phyloP scores from a whole-genome alignment of 2,888 invertebrate genomes.

The Drosophila macrospina region DNA sequence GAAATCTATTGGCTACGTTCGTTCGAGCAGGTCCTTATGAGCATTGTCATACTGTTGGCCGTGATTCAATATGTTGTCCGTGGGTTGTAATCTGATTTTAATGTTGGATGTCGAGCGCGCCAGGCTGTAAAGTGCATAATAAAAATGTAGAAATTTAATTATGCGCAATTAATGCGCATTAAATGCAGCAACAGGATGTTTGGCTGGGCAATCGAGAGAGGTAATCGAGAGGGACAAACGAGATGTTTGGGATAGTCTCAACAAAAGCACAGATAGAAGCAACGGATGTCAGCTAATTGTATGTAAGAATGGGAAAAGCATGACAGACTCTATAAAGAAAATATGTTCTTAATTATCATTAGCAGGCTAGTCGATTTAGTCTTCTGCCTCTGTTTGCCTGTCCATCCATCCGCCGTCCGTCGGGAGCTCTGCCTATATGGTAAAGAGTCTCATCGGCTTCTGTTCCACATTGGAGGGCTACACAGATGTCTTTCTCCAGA shows the following conservation, averaged over 20 bases:
- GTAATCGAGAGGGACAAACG: not conserved
- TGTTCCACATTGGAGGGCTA: too few species aligned
- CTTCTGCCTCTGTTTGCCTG: too few species aligned
- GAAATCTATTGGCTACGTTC: constrained; percentile 11
- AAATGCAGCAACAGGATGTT: constrained; percentile 64
- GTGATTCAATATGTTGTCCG: constrained; percentile 42
- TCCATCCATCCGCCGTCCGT: too few species aligned
- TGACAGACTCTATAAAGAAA: too few species aligned
- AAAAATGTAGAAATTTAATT: constrained; percentile 78
- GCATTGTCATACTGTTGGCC: constrained; percentile 9
- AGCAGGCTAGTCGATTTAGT: too few species aligned
- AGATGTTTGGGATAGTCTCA: not conserved
- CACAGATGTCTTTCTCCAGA: not conserved
- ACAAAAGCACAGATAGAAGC: constrained; percentile 7
- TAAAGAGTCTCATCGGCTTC: not conserved
- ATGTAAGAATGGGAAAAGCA: constrained; percentile 19
- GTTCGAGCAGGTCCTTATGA: not conserved
- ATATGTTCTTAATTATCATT: too few species aligned
- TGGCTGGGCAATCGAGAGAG: constrained; percentile 6
- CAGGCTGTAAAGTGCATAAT: constrained; percentile 75
- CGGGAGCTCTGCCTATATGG: too few species aligned
- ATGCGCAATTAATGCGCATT: constrained; percentile 78
- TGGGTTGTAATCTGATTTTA: constrained; percentile 72
- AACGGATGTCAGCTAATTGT: constrained; percentile 58
- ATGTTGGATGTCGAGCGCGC: constrained; percentile 55